Base-by-base conservation (phyloP, 2,888 invertebrate species). In the Habrosyne pyritoides region DNA sequence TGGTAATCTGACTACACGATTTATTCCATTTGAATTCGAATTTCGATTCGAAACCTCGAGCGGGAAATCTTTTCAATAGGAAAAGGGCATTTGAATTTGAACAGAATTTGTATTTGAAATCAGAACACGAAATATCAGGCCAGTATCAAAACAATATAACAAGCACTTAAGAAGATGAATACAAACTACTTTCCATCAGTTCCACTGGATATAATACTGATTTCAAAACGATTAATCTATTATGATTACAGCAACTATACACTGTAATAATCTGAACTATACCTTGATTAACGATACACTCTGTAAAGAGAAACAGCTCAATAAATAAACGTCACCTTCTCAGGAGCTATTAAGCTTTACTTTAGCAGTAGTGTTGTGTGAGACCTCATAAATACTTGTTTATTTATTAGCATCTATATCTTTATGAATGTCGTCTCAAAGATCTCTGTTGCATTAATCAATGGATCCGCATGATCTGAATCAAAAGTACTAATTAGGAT, bases 321-420 rank as follows among this genome's bases (percentile, higher is more conserved):
- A 67, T 67, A 67, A 61, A 66, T 66, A 59, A 54, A 53, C 62
- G 67, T 67, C 67, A 50, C 42, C 52, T 52, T 52, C 50, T 56
- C 14, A 18, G 28, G 12, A 30, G 22, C 64, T 60, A 67, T 64
- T 64, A 64, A 42, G 42, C 42, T 42, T 42, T 18, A 55, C 52
- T 30, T 54, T 24, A 36, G 53, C 60, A 21, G 56, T 62, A 57
- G 10, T 53, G 42, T 64, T 55, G 55, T 42, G 18, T 18, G 18
- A 42, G 14, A 42, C 53, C 24, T 14, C 14, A 55, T 30, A 53
- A 55, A 55, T 53, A 54, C 54, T 18, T 52, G 46, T 51, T 57
- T 54, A 55, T 60, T 60, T 66, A 60, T 63, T 48, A 58, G 54
- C 55, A 12, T 22, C 33, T 42, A 18, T 42, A 42, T 42, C 42